Evolutionary conservation across 2,113 vertebrate species (phyloP).

Genomic region (Condylura cristata): DNA sequence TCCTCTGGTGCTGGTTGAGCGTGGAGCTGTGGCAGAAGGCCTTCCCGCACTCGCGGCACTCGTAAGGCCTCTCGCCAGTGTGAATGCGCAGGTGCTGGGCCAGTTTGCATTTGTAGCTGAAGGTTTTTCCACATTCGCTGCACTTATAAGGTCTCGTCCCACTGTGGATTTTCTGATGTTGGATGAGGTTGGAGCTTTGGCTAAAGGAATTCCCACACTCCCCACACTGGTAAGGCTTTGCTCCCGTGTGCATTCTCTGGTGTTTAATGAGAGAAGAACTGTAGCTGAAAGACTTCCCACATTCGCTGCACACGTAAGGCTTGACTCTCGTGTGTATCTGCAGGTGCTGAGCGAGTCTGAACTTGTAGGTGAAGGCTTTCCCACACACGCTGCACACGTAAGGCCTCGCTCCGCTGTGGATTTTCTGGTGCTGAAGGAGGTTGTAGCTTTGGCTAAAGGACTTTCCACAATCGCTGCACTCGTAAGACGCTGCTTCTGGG

Average conservation of each 20-base stretch:
- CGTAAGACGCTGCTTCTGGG: neutral
- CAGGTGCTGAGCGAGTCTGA: constrained; percentile 52
- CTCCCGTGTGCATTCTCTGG: constrained; percentile 54
- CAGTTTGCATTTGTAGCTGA: constrained; percentile 39
- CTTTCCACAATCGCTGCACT: constrained; percentile 28
- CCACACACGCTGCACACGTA: constrained; percentile 37
- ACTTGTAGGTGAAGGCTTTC: constrained; percentile 52
- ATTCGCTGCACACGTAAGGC: constrained; percentile 33
- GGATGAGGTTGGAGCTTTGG: constrained; percentile 50
- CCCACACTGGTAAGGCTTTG: constrained; percentile 2
- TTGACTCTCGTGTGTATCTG: constrained; percentile 34
- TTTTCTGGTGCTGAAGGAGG: constrained; percentile 36
- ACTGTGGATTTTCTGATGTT: constrained; percentile 59
- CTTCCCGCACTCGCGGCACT: constrained; percentile 19
- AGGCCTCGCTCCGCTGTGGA: constrained; percentile 43
- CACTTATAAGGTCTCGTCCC: constrained; percentile 30
- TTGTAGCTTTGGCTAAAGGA: constrained; percentile 59
- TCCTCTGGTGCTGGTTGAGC: constrained; percentile 40
- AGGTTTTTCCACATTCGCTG: constrained; percentile 9
- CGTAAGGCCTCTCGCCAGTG: constrained; percentile 31
- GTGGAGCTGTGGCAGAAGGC: constrained; percentile 46
- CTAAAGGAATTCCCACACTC: constrained; percentile 52
- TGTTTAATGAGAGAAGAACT: constrained; percentile 57
- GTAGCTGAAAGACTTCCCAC: constrained; percentile 51
- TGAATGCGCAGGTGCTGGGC: constrained; percentile 51